A percentile compares a stretch with the other conserved stretches of the same genome.
phyloP scores from a whole-genome alignment of 2,888 invertebrate genomes.

The Chrysodeixis includens region DNA sequence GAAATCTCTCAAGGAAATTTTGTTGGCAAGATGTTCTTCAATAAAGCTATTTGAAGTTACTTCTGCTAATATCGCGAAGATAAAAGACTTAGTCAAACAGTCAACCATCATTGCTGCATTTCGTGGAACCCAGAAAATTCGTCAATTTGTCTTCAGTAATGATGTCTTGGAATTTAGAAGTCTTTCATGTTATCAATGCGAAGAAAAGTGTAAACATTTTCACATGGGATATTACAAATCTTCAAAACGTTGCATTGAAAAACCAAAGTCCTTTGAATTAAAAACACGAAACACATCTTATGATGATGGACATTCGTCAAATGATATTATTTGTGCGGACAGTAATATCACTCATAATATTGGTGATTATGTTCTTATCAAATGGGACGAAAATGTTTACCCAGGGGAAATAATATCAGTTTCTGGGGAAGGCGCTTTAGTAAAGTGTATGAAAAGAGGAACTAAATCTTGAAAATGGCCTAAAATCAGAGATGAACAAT shows the following conservation, averaged over 20 bases:
- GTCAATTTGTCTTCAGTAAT: slow-evolving; percentile 42
- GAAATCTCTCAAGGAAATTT: too few relatives aligned
- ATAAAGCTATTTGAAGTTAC: too few relatives aligned
- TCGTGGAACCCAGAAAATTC: slow-evolving; percentile 49
- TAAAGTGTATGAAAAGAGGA: slow-evolving; percentile 47
- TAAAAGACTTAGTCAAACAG: too few relatives aligned
- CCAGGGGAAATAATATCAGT: slow-evolving; percentile 48
- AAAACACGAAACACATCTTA: background rate
- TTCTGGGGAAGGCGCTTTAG: slow-evolving; percentile 45
- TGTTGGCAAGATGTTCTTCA: too few relatives aligned
- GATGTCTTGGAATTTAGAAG: slow-evolving; percentile 39
- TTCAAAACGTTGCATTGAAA: slow-evolving; percentile 11
- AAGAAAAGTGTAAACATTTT: slow-evolving; percentile 40
- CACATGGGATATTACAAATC: slow-evolving; percentile 39
- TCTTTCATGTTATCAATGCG: slow-evolving; percentile 40
- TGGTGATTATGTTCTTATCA: slow-evolving; percentile 38
- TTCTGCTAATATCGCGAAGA: too few relatives aligned
- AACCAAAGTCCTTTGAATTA: slow-evolving; percentile 10
- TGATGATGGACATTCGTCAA: slow-evolving; percentile 11
- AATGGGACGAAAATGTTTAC: slow-evolving; percentile 33
- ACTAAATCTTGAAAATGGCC: slow-evolving; percentile 46
- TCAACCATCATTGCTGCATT: slow-evolving; percentile 37
- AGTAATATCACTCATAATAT: slow-evolving; percentile 31
- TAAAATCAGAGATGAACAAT: slow-evolving; percentile 41
- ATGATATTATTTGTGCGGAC: slow-evolving; percentile 23